Evolutionary conservation across 1,140 invertebrate genomes (phyloP), one percentile per base, ranked within the genome.

Genomic region (Heliconius eleuchia): DNA sequence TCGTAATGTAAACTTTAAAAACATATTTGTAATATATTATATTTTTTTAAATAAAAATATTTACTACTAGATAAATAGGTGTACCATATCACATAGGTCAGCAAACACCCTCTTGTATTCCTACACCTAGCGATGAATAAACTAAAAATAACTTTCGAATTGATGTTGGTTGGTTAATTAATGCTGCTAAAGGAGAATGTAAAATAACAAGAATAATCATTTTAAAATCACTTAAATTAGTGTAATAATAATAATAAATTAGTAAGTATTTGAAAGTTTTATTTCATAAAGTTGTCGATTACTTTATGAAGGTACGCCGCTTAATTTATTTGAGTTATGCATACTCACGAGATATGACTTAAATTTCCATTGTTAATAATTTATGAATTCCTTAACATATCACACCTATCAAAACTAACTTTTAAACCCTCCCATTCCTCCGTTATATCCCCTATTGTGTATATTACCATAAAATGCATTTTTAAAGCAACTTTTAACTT

Each of bases 21-120:
- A 23, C 1, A 66, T 66, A 19, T 52, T 18, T 52, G 2, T 27
- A 2, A 6, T 66, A 66, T 30, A 66, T 66, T 30, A 18, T 27
- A 30, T 66, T 5, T 66, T 46, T 30, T 30, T 4, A 1, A 66
- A 27, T 27, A 27, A 30, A 66, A 66, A 66, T 57, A n/a, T 13
- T 66, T 4, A 27, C 23, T 66, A 16, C 4, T 30, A 30, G 27
- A 66, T 23, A 57, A 75, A 75, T 78, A 82, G 80, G 76, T 80
- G 77, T 79, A 76, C 80, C 79, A 74, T 74, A 81, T 86, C 78
- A 88, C 76, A 87, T 87, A 89, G 88, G 88, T 89, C 88, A 89
- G 76, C 82, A 83, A 73, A 72, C 88, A 87, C 84, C 83, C 84
- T 82, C 74, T 55, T 83, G 78, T 81, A 84, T 78, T 78, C 76